A percentile compares a stretch with the other conserved stretches of the same genome.
phyloP scores from a whole-genome alignment of 2,888 invertebrate genomes.

The Ormia ochracea region DNA sequence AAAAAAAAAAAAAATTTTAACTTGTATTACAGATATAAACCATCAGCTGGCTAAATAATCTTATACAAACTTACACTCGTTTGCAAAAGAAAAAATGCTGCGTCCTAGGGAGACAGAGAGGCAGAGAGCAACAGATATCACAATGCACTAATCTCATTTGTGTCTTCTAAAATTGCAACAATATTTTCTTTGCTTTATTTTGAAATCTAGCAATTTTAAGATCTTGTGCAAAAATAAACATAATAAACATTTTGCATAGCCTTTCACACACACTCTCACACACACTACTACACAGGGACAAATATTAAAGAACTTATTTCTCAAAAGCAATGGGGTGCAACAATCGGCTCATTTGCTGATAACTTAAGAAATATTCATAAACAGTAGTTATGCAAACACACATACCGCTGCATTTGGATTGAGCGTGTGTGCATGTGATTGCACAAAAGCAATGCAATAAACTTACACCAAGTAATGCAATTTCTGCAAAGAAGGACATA shows the following conservation, averaged over 20 bases:
- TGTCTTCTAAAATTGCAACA: too few relatives aligned
- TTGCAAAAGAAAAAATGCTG: too few relatives aligned
- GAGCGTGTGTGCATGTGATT: neutral
- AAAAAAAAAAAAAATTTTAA: too few relatives aligned
- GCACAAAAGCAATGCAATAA: neutral
- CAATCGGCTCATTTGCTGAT: slow-evolving; percentile 50
- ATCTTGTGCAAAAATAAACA: slow-evolving; percentile 7
- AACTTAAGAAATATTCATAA: slow-evolving; percentile 23
- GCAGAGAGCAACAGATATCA: too few relatives aligned
- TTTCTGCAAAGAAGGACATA: slow-evolving; percentile 49
- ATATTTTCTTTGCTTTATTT: too few relatives aligned
- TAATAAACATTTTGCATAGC: slow-evolving; percentile 27
- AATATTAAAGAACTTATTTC: slow-evolving; percentile 18
- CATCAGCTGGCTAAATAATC: too few relatives aligned
- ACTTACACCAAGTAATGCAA: slow-evolving; percentile 37
- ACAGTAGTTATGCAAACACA: slow-evolving; percentile 30
- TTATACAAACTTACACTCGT: too few relatives aligned
- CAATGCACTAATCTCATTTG: too few relatives aligned
- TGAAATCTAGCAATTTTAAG: slow-evolving; percentile 38
- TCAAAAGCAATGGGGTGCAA: slow-evolving; percentile 54
- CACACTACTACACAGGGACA: neutral
- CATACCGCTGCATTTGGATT: too few relatives aligned
- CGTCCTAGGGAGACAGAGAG: too few relatives aligned
- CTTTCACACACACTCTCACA: slow-evolving; percentile 6
- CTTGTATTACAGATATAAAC: too few relatives aligned